Conservation (phyloP, 2,797 vertebrate species). For the Helostoma temminkii region DNA sequence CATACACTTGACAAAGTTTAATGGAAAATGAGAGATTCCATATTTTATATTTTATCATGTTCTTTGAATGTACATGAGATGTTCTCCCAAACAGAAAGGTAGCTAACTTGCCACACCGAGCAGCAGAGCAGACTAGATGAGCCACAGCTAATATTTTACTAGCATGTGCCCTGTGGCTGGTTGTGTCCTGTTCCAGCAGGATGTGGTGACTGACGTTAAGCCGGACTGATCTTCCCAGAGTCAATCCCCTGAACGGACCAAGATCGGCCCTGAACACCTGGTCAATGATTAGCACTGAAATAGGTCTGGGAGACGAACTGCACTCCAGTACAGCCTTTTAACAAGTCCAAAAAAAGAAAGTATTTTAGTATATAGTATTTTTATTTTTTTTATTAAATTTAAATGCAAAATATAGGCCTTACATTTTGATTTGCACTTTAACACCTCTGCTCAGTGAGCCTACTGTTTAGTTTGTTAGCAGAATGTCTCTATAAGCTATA, state of each 20-base stretch:
- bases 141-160: conserved; percentile 64
- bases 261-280: conserved; percentile 22
- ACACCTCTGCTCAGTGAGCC: not conserved
- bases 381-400: no score
- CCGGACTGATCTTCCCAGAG: conserved; percentile 54
- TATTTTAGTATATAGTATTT: no score
- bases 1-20: not conserved
- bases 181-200: conserved; percentile 59
- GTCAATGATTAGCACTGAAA: conserved; percentile 60
- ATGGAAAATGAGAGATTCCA: not conserved
- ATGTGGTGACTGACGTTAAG: conserved; percentile 51
- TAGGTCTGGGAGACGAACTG: conserved; percentile 14
- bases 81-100: not conserved
- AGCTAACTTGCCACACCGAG: not conserved
- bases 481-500: not conserved
- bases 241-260: conserved; percentile 42
- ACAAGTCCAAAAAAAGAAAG: not conserved
- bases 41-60: not conserved
- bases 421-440: no score
- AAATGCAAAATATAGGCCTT: no score
- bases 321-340: not conserved
- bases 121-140: not conserved
- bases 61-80: conserved; percentile 24
- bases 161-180: conserved; percentile 26
- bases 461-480: not conserved